Conservation (phyloP, 2,113 vertebrate genomes). For the Desmodus rotundus region DNA sequence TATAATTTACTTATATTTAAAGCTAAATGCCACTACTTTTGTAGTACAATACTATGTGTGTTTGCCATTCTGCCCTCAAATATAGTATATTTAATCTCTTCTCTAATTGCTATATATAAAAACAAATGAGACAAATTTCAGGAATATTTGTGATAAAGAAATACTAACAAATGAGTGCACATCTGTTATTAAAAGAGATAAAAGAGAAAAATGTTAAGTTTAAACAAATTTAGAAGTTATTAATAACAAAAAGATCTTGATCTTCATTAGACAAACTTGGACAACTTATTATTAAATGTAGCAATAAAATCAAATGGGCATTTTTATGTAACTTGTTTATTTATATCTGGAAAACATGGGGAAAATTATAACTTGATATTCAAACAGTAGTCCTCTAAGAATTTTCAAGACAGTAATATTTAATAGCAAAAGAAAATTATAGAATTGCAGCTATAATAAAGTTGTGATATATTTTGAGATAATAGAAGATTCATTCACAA, state of each 20-base stretch:
- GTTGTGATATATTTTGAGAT: conserved; percentile 1
- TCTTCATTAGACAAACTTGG: not conserved
- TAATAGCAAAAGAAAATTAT: not conserved
- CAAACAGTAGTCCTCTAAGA: not conserved
- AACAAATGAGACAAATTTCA: conserved; percentile 1
- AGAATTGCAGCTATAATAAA: conserved; percentile 5
- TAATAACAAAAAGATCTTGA: not conserved
- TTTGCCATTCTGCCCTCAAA: not conserved
- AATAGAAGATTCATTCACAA: conserved; percentile 33
- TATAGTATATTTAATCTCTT: not conserved
- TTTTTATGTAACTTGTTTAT: not conserved
- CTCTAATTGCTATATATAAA: not conserved
- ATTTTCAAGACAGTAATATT: conserved; percentile 24
- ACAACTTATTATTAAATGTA: not conserved
- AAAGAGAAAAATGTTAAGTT: conserved; percentile 1
- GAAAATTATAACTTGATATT: conserved; percentile 27
- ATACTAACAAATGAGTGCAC: not conserved
- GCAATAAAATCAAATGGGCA: not conserved
- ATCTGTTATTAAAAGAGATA: not conserved
- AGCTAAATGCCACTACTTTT: not conserved
- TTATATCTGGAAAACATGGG: not conserved
- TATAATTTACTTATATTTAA: not conserved
- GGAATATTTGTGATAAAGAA: not conserved
- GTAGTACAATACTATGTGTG: not conserved
- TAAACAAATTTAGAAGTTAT: not conserved